Evolutionary conservation across 2,888 invertebrate species (phyloP).

Genomic region (Drosophila recens): DNA sequence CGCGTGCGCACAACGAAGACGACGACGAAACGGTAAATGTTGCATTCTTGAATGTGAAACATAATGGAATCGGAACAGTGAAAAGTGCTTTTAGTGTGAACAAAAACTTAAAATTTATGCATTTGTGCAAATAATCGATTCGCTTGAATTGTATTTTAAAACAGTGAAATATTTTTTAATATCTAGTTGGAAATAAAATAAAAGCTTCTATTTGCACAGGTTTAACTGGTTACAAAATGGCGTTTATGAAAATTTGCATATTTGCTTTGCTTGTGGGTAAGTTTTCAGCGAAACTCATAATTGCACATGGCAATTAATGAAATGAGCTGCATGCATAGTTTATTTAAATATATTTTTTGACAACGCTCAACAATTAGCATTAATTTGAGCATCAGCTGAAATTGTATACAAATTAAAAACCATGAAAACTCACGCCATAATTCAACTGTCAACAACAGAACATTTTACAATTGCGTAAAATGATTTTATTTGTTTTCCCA

Average conservation of each 20-base stretch:
- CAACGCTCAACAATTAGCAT: constrained; percentile 55
- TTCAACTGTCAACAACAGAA: constrained; percentile 47
- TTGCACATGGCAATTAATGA: constrained; percentile 64
- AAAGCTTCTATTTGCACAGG: constrained; percentile 54
- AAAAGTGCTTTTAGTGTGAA: constrained; percentile 38
- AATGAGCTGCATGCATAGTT: constrained; percentile 29
- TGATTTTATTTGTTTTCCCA: constrained; percentile 6
- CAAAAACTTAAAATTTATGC: background rate
- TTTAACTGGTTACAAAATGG: constrained; percentile 73
- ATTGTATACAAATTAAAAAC: constrained; percentile 28
- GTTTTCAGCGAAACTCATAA: constrained; percentile 50
- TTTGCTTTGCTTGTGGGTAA: constrained; percentile 80
- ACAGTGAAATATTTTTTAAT: background rate
- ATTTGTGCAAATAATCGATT: background rate
- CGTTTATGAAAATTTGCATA: constrained; percentile 80
- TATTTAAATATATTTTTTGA: constrained; percentile 31
- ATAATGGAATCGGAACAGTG: constrained; percentile 38
- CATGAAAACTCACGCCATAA: constrained; percentile 30
- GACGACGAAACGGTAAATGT: constrained; percentile 50
- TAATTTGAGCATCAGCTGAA: constrained; percentile 46
- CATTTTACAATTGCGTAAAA: constrained; percentile 2
- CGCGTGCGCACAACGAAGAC: constrained; percentile 64
- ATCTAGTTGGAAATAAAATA: constrained; percentile 15
- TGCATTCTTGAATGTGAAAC: constrained; percentile 19
- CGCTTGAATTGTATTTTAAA: background rate